Percentiles rank a stretch among this genome's conserved stretches.
Conservation (phyloP, 2,797 vertebrate species). For the Picus viridis region DNA sequence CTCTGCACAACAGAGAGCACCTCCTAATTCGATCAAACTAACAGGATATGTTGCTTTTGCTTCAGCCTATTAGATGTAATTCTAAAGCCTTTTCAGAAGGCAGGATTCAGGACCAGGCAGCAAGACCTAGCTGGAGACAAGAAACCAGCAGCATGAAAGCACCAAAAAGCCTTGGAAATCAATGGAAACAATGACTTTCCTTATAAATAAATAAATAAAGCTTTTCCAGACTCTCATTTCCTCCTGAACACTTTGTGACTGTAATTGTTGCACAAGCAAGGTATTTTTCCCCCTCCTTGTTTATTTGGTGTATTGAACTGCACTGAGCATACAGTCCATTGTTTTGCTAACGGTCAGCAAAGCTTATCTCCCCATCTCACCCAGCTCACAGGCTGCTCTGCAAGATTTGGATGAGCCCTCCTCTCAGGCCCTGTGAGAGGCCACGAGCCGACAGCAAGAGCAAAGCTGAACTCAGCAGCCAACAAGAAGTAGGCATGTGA, state of each 20-base stretch:
- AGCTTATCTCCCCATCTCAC: slow-evolving; percentile 35
- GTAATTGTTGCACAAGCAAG: not conserved
- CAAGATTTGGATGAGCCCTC: slow-evolving; percentile 15
- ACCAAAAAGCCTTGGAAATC: slow-evolving; percentile 13
- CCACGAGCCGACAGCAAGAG: not conserved
- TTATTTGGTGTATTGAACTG: slow-evolving; percentile 43
- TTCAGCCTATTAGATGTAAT: not conserved
- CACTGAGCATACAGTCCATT: slow-evolving; percentile 37
- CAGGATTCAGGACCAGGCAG: not conserved
- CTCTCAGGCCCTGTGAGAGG: not conserved
- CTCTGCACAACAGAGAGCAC: not conserved
- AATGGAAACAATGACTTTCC: slow-evolving; percentile 31
- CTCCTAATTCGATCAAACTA: slow-evolving; percentile 15
- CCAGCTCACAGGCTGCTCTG: slow-evolving; percentile 35
- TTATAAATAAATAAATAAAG: not conserved
- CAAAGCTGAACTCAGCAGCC: slow-evolving; percentile 1
- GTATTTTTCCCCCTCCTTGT: not conserved
- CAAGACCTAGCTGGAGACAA: not conserved
- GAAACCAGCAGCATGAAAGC: not conserved
- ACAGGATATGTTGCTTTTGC: slow-evolving; percentile 4
- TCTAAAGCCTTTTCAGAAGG: not conserved
- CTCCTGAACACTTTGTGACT: slow-evolving; percentile 58
- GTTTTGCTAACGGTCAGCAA: slow-evolving; percentile 46
- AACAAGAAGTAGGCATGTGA: not conserved
- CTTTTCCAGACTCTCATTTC: slow-evolving; percentile 54